Base-by-base conservation (phyloP, 1,140 invertebrate species). In the Spodoptera litura region DNA sequence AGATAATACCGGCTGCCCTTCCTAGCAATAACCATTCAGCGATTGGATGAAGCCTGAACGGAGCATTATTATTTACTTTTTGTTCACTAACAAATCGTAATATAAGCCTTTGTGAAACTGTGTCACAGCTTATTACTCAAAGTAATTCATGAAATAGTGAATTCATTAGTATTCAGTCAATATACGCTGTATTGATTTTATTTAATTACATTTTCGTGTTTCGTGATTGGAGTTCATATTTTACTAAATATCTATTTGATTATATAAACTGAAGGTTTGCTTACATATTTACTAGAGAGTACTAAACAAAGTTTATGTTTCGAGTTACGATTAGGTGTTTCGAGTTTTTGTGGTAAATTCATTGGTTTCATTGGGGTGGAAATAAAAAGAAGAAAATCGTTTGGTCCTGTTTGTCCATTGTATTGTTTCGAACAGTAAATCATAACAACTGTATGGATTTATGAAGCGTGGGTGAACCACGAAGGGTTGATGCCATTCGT, bases 1-100 rank as follows among this genome's bases (percentile, higher is more conserved):
- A 93, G 91, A 92, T 93, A 93, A 91, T 87, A 80, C 86, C 75
- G 79, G 62, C 64, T 78, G 77, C 78, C 82, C 79, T 71, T 85
- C 76, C 80, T 79, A 72, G 68, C 70, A 79, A 78, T 81, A 80
- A 82, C 78, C 72, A 78, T 78, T 62, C 71, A 20, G 56, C 64
- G 62, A 68, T 70, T 64, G 44, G 38, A 44, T 44, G 71, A 74
- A 53, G 25, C 73, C 56, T 59, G 13, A 64, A 38, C 44, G 73
- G 51, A 75, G 73, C 73, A 75, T 75, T 64, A 53, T 75, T 74
- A 74, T 25, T 62, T 71, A 66, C 38, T 77, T 68, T 70, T 59
- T 55, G 20, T 58, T 56, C 25, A 58, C 10, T 59, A 31, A 64
- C 56, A 55, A 78, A 53, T 9, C 66, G 59, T 62, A 56, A 71